Evolutionary conservation across 2,888 invertebrate genomes (phyloP).

Genomic region (Morpho helenor): DNA sequence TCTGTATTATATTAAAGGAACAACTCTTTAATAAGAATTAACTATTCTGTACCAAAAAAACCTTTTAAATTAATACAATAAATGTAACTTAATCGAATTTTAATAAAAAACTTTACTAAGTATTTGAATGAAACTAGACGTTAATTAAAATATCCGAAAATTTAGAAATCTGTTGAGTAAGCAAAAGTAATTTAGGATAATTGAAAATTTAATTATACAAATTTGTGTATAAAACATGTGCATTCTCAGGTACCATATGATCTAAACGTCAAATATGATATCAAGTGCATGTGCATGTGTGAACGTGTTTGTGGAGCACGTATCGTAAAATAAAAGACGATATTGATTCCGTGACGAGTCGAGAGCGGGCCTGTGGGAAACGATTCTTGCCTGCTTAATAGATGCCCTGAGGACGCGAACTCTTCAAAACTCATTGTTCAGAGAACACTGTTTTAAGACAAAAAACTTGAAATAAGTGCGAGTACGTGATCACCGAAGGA

Average conservation of each 20-base stretch:
- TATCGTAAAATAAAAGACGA: constrained; percentile 76
- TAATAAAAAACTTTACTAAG: no score
- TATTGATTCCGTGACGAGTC: constrained; percentile 77
- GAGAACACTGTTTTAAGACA: constrained; percentile 42
- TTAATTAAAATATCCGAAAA: constrained; percentile 56
- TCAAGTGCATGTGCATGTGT: constrained; percentile 35
- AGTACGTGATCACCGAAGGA: constrained; percentile 25
- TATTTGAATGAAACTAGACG: constrained; percentile 40
- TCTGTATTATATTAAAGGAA: no score
- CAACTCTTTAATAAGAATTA: no score
- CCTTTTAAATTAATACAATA: no score
- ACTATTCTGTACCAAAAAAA: no score
- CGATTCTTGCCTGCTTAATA: constrained; percentile 70
- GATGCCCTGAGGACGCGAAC: constrained; percentile 61
- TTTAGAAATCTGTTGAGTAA: constrained; percentile 51
- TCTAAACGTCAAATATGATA: neutral
- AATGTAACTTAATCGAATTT: no score
- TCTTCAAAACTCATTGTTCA: constrained; percentile 50
- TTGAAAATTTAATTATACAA: no score
- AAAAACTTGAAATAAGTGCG: constrained; percentile 30
- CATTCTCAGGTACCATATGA: no score
- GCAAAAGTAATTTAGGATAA: constrained; percentile 13
- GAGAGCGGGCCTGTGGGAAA: constrained; percentile 71
- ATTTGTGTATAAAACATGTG: constrained; percentile 33
- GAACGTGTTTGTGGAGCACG: constrained; percentile 61